Conservation (phyloP, 2,888 invertebrate genomes). For the Pollenia labialis region DNA sequence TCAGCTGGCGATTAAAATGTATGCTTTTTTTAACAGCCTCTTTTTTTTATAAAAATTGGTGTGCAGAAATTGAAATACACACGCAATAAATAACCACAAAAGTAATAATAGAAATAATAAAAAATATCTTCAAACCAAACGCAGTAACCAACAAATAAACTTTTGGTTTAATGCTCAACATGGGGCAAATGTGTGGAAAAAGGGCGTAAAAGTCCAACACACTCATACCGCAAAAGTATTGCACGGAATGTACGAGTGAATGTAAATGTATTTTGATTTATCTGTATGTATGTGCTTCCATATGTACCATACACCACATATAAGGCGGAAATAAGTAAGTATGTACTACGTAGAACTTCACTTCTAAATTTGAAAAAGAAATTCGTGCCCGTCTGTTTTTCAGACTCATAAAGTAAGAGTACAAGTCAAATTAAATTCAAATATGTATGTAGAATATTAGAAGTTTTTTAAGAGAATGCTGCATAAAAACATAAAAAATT, state of each 20-base stretch:
- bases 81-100: slow-evolving; percentile 48
- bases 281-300: neutral
- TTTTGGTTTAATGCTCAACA: slow-evolving; percentile 24
- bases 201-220: slow-evolving; percentile 36
- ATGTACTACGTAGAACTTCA: slow-evolving; percentile 12
- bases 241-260: neutral
- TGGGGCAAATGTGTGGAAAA: slow-evolving; percentile 33
- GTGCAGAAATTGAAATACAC: slow-evolving; percentile 35
- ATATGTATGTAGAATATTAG: neutral
- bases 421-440: slow-evolving; percentile 14
- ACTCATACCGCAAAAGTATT: slow-evolving; percentile 15
- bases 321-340: slow-evolving; percentile 20
- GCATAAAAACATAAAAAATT: neutral
- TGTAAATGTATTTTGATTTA: neutral
- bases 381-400: slow-evolving; percentile 11
- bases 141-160: slow-evolving; percentile 30
- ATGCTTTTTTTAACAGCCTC: slow-evolving; percentile 28
- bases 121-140: neutral
- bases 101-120: slow-evolving; percentile 27
- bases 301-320: neutral
- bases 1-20: neutral
- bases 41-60: slow-evolving; percentile 13
- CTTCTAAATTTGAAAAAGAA: slow-evolving; percentile 26
- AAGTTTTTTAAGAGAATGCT: neutral
- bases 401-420: slow-evolving; percentile 1